Percentiles rank a stretch among this genome's conserved stretches.
phyloP scores from a whole-genome alignment of 2,888 invertebrate genomes.

The Anorthoa munda region DNA sequence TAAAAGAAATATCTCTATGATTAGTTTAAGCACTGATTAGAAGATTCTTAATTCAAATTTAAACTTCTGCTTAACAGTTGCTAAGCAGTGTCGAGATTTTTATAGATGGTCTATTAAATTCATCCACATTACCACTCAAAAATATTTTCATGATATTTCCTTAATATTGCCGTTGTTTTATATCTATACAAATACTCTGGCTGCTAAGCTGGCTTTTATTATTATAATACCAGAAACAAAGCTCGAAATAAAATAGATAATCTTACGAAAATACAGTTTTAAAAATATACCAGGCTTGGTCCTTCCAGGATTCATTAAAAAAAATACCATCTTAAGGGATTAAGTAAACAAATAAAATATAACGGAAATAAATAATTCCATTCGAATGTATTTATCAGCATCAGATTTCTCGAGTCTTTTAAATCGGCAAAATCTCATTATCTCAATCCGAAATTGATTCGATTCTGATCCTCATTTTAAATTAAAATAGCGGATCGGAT shows the following conservation, averaged over 20 bases:
- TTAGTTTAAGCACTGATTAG: too few species aligned
- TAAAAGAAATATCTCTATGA: too few species aligned
- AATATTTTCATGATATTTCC: too few species aligned
- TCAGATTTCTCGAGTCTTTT: constrained; percentile 45
- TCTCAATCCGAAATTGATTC: constrained; percentile 46
- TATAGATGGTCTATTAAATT: too few species aligned
- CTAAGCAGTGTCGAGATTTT: too few species aligned
- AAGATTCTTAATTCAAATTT: too few species aligned
- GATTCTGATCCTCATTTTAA: constrained; percentile 58
- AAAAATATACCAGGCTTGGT: too few species aligned
- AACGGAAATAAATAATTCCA: constrained; percentile 15
- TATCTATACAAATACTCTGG: too few species aligned
- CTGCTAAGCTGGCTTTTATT: too few species aligned
- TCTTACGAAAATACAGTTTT: background rate
- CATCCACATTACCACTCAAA: too few species aligned
- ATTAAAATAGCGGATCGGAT: constrained; percentile 50
- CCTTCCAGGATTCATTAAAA: constrained; percentile 12
- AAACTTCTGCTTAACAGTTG: too few species aligned
- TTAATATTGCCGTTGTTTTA: too few species aligned
- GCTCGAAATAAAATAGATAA: background rate
- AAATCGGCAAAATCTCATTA: constrained; percentile 62
- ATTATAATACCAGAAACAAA: background rate
- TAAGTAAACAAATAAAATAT: background rate
- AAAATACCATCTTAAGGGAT: background rate
- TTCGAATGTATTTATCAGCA: constrained; percentile 21